Evolutionary conservation across 2,888 invertebrate species (phyloP).

Genomic region (Scaptomyza parva): DNA sequence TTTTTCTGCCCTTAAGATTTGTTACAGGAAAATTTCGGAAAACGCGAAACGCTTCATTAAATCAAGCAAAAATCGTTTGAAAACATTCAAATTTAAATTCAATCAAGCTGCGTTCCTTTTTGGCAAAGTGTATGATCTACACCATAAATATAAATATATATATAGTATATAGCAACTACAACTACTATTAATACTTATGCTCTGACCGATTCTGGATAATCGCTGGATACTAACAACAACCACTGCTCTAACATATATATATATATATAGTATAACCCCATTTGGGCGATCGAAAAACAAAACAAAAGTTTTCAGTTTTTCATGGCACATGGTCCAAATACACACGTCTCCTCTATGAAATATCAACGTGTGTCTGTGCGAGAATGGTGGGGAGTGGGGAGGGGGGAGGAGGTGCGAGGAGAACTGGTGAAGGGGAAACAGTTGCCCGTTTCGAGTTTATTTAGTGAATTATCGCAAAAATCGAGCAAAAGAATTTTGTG

Average conservation of each 20-base stretch:
- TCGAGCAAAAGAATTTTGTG: conserved; percentile 45
- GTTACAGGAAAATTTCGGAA: no score
- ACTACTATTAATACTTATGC: conserved; percentile 5
- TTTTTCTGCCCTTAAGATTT: no score
- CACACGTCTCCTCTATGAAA: conserved; percentile 38
- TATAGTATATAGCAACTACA: no score
- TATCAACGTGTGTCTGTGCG: conserved; percentile 13
- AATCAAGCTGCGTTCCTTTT: neutral
- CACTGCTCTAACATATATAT: neutral
- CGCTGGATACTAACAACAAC: conserved; percentile 13
- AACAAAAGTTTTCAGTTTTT: conserved; percentile 1
- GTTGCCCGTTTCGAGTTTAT: conserved; percentile 61
- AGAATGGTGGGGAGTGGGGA: neutral
- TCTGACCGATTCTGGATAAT: conserved; percentile 28
- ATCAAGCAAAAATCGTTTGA: neutral
- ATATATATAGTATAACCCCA: conserved; percentile 3
- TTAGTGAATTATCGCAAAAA: conserved; percentile 67
- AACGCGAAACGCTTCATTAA: no score
- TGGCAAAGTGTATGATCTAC: neutral
- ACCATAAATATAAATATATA: neutral
- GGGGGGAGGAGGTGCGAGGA: neutral
- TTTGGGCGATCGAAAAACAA: conserved; percentile 22
- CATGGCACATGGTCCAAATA: conserved; percentile 50
- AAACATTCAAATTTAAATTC: neutral
- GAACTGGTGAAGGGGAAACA: conserved; percentile 25